These are phyloP conservation scores for Lissonota sp. DNA, from an alignment of 2,888 invertebrate species.

Conservation along the genomic window DNA sequence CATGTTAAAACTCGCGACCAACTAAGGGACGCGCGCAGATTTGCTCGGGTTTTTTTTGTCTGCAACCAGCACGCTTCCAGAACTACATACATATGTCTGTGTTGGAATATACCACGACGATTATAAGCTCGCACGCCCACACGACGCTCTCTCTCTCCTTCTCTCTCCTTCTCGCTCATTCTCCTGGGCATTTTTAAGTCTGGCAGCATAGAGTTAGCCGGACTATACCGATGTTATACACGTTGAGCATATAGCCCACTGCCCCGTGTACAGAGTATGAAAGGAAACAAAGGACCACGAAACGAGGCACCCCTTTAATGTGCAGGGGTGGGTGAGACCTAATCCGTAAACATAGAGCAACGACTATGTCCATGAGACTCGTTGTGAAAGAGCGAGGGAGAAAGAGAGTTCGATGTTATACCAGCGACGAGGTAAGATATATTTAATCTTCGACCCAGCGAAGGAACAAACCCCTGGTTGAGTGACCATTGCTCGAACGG, in stretches of 20 bases:
- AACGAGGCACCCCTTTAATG: constrained; percentile 34
- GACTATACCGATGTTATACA: not conserved
- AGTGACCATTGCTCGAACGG: constrained; percentile 9
- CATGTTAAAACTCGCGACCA: constrained; percentile 31
- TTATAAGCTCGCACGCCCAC: constrained; percentile 63
- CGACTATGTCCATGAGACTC: constrained; percentile 5
- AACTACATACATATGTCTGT: not conserved
- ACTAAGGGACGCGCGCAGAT: constrained; percentile 27
- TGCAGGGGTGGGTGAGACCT: constrained; percentile 34
- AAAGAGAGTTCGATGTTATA: constrained; percentile 8
- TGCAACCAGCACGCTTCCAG: constrained; percentile 36
- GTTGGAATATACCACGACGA: constrained; percentile 20
- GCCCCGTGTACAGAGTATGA: constrained; percentile 13
- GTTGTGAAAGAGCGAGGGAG: not conserved
- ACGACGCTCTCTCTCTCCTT: not conserved
- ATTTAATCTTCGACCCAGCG: constrained; percentile 48
- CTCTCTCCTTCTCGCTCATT: not conserved
- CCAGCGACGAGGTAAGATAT: constrained; percentile 17
- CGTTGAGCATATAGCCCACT: not conserved
- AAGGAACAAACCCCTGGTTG: constrained; percentile 22
- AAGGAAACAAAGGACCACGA: constrained; percentile 41
- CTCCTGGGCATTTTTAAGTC: constrained; percentile 29
- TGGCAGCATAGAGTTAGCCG: not conserved
- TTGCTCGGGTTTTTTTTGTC: constrained; percentile 33
- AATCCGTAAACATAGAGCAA: constrained; percentile 62